Conservation (phyloP, 2,888 invertebrate species). For the Dryobota labecula region DNA sequence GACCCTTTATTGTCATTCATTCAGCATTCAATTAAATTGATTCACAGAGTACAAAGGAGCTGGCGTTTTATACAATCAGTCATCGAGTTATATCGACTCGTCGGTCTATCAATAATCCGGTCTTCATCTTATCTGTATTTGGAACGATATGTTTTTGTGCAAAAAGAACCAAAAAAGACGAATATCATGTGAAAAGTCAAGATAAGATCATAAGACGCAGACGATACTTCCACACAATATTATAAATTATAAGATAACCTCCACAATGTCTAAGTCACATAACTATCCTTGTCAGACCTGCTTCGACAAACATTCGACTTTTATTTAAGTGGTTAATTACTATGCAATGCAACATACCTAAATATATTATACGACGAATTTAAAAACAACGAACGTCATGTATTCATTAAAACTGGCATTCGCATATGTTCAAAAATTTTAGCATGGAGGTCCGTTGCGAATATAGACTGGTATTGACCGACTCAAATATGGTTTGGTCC, state of each 20-base stretch:
- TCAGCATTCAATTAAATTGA: not conserved
- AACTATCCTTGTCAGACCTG: not conserved
- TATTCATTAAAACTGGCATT: constrained; percentile 9
- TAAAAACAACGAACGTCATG: constrained; percentile 6
- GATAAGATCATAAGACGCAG: not conserved
- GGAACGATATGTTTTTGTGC: not conserved
- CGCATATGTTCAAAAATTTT: not conserved
- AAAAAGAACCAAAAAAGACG: constrained; percentile 8
- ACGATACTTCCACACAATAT: not conserved
- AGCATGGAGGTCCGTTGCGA: not conserved
- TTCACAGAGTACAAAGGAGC: not conserved
- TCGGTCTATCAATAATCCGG: not conserved
- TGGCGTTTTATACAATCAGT: not conserved
- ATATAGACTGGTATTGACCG: not conserved
- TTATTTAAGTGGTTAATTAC: not conserved
- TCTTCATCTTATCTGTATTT: constrained; percentile 14
- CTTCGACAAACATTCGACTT: constrained; percentile 16
- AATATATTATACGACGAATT: constrained; percentile 9
- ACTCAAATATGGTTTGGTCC: not conserved
- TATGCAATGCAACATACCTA: not conserved
- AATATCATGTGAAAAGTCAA: not conserved
- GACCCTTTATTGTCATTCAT: not conserved
- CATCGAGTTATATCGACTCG: not conserved
- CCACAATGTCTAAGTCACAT: constrained; percentile 2
- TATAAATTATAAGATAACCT: constrained; percentile 3